Evolutionary conservation across 2,888 invertebrate species (phyloP), one percentile per base, ranked within the genome.

Genomic region (Cataglyphis rosenhaueri): DNA sequence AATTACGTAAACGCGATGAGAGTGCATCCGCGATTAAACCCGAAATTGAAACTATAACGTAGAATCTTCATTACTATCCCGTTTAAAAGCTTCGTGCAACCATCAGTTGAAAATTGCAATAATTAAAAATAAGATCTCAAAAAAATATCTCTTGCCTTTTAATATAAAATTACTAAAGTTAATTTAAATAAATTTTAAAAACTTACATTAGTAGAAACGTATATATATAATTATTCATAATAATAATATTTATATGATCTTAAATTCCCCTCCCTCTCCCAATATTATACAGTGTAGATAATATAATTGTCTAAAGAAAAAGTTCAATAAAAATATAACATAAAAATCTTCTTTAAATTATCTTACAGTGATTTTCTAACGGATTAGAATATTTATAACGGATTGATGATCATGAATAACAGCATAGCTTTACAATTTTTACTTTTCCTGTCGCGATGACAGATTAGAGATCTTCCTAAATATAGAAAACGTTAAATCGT

Each of bases 21-120:
- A 66, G 25, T 75, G 75, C 66, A 74, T 74, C 15, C 9, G 18
- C 18, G 75, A 75, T 75, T 76, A 76, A 76, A 38, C 68, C 1
- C 15, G 29, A 68, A 55, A 76, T 57, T 68, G 76, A 4, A 55
- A 52, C 55, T 25, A 66, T 1, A 55, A 15, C 3, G 29, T 66
- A 76, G 29, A 66, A 57, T 3, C n/a, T 68, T 65, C 52, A 52
- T 48, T 66, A 75, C 38, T 21, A 25, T 15, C 6, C 35, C 5
- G 6, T 25, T 48, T 52, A n/a, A 52, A 32, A 62, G 32, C n/a
- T 15, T 29, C 41, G 1, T 29, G 10, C 21, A 21, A 48, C 18
- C 3, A 75, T 48, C 35, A 44, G 21, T 62, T 35, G 1, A 18
- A 62, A 75, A 21, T 64, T 62, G 0, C 8, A 18, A 5, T 55